Evolutionary conservation across 2,113 vertebrate genomes (phyloP).

Genomic region (Macrotus californicus): DNA sequence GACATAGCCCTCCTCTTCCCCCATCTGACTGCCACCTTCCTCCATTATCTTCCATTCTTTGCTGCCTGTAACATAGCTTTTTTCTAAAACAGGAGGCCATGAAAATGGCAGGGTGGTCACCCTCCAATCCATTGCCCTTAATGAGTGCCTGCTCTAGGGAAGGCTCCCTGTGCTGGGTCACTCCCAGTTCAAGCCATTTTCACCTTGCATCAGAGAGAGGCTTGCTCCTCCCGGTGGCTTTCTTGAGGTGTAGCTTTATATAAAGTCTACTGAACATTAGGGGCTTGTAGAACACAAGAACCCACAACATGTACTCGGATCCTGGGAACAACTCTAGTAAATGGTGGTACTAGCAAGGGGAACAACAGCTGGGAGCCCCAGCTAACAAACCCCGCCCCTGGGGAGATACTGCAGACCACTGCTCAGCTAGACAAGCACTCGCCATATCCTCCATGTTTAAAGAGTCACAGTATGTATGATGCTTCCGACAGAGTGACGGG

Average conservation of each 20-base stretch:
- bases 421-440: neutral
- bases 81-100: neutral
- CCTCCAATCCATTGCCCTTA: neutral
- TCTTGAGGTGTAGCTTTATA: neutral
- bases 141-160: neutral
- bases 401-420: neutral
- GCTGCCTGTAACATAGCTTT: neutral
- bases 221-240: neutral
- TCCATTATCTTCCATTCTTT: neutral
- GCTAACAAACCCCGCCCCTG: neutral
- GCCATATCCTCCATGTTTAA: neutral
- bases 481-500: neutral
- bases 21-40: neutral
- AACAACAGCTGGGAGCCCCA: neutral
- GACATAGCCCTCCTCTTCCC: neutral
- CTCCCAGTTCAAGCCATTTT: neutral
- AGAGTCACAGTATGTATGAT: neutral
- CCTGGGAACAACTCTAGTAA: neutral
- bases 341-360: rapidly evolving
- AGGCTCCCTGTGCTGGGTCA: neutral
- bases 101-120: neutral
- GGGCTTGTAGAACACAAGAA: neutral
- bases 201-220: neutral
- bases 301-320: neutral
- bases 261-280: neutral